Conservation (phyloP, 2,797 vertebrate species). For the Echeneis naucrates region DNA sequence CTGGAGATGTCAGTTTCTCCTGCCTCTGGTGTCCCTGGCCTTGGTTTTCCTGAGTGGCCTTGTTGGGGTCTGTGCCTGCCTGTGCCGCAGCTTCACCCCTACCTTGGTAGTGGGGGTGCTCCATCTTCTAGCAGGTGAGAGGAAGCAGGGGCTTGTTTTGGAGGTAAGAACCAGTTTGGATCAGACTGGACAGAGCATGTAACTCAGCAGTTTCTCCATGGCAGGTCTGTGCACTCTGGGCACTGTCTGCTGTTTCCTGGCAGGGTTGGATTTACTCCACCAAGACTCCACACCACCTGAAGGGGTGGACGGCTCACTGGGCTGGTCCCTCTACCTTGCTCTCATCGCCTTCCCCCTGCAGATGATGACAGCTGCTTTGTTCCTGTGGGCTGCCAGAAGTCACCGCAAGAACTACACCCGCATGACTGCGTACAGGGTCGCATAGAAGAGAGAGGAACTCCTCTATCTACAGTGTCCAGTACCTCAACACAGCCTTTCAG, state of each 20-base stretch:
- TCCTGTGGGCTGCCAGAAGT: constrained; percentile 95
- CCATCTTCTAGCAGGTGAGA: constrained; percentile 93
- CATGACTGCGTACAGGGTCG: constrained; percentile 92
- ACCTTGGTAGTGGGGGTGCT: constrained; percentile 91
- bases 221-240: constrained; percentile 93
- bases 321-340: constrained; percentile 97
- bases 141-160: too few relatives aligned
- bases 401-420: constrained; percentile 94
- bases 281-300: constrained; percentile 72
- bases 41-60: constrained; percentile 93
- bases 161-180: too few relatives aligned
- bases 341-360: constrained; percentile 95
- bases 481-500: constrained; percentile 19
- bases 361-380: constrained; percentile 96
- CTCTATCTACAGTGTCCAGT: not conserved
- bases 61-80: constrained; percentile 93
- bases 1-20: constrained; percentile 94
- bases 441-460: constrained; percentile 54
- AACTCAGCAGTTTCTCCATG: not conserved
- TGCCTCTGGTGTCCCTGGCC: constrained; percentile 93
- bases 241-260: constrained; percentile 92
- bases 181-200: not conserved
- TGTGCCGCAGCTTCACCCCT: constrained; percentile 94
- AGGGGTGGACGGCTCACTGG: constrained; percentile 86
- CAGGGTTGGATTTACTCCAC: constrained; percentile 90